Base-by-base conservation (phyloP, 2,797 vertebrate genomes). In the Chloroceryle inda region DNA sequence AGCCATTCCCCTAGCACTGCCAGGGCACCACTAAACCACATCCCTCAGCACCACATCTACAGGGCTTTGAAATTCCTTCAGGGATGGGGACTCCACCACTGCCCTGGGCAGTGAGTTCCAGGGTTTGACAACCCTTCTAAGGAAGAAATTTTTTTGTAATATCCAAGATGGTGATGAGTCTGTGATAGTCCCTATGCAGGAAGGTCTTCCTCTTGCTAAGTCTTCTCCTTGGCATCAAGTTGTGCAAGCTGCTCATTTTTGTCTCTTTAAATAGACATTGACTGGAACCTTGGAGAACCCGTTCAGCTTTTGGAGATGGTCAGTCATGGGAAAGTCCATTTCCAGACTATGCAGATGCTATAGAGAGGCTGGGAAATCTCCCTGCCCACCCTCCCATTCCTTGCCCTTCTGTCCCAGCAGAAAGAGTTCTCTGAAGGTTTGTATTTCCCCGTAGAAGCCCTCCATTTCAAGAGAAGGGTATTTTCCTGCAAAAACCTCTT, bases 291-390 rank as follows among this genome's bases (percentile, higher is more conserved):
- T 19, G 9, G 53, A 44, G 74, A 76, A 33, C 17, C n/a, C 55
- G 29, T 14, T 24, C 18, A 23, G 8, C 33, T 86, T 49, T 68
- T 61, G 67, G 63, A 49, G 50, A 8, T 3, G 2, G 4, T 58
- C 0, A 0, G 22, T 8, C n/a, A 22, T 11, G 11, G 86, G 19
- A n/a, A 11, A 23, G 7, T 27, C 24, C 33, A 1, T 27, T 82
- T 82, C 37, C 13, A 29, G 31, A 7, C 6, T 27, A 7, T 7
- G 17, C 1, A 19, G 17, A 11, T 44, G 52, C 20, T 47, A 14
- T 35, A 52, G 26, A 9, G 23, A 69, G 22, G 5, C 24, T 38
- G 52, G 14, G 24, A 33, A 44, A 8, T 47, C 23, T 53, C 59
- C 31, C 21, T 79, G 21, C 7, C 23, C 17, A 8, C 19, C 4